phyloP scores from a whole-genome alignment of 2,888 invertebrate genomes.

The Orchestes rusci region DNA sequence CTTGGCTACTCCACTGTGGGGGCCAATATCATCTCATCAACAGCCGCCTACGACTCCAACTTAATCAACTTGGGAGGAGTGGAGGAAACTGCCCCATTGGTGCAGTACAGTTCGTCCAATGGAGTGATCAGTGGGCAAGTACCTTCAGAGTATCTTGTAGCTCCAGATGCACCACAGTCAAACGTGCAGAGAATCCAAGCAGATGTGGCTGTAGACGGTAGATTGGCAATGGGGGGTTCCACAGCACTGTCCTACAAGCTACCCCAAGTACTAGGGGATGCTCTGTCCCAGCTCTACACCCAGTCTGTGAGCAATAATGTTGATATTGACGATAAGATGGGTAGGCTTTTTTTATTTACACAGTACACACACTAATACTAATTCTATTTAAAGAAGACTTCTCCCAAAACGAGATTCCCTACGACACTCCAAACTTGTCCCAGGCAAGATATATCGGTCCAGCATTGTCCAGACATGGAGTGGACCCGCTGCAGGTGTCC shows the following conservation, averaged over 20 bases:
- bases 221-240: slow-evolving; percentile 9
- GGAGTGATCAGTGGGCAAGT: slow-evolving; percentile 12
- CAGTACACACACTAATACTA: background rate
- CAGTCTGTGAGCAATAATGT: slow-evolving; percentile 9
- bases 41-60: slow-evolving; percentile 5
- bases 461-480: slow-evolving; percentile 10
- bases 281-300: slow-evolving; percentile 12
- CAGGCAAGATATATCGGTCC: slow-evolving; percentile 13
- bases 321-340: slow-evolving; percentile 21
- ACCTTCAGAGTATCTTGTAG: slow-evolving; percentile 10
- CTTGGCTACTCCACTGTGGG: slow-evolving; percentile 9
- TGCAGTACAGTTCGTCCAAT: slow-evolving; percentile 16
- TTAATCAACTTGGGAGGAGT: slow-evolving; percentile 10
- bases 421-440: slow-evolving; percentile 9
- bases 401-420: slow-evolving; percentile 15
- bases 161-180: slow-evolving; percentile 7
- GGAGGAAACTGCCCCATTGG: slow-evolving; percentile 12
- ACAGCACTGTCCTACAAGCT: slow-evolving; percentile 7
- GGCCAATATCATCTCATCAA: background rate
- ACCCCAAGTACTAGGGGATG: slow-evolving; percentile 15
- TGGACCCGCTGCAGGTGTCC: slow-evolving; percentile 15
- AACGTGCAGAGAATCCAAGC: slow-evolving; percentile 12
- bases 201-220: slow-evolving; percentile 12
- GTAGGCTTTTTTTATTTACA: slow-evolving; percentile 7
- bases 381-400: slow-evolving; percentile 12